Percentiles rank a stretch among this genome's conserved stretches.
phyloP scores from a whole-genome alignment of 2,113 vertebrate genomes.

The Zosterops hypoxanthus region DNA sequence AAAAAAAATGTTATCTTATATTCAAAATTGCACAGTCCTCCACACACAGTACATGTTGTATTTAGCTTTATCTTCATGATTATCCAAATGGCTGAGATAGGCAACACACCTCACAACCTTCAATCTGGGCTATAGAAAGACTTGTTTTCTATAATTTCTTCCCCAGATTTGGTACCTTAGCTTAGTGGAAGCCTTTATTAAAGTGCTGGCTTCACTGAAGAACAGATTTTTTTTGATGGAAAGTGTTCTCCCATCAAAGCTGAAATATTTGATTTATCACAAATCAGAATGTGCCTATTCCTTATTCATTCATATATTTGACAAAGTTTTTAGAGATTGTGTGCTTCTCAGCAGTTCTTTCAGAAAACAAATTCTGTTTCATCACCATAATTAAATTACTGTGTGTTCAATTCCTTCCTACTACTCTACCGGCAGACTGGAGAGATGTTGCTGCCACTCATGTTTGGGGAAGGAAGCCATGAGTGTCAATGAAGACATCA shows the following conservation, averaged over 20 bases:
- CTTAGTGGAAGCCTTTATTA: neutral
- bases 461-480: neutral
- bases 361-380: neutral
- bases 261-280: neutral
- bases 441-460: neutral
- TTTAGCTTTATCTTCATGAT: neutral
- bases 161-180: neutral
- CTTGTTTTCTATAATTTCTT: neutral
- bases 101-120: neutral
- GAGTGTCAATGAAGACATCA: neutral
- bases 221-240: neutral
- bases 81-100: neutral
- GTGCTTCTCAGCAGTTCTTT: neutral
- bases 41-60: neutral
- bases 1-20: neutral
- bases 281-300: neutral
- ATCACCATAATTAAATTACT: neutral
- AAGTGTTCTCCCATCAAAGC: neutral
- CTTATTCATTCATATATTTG: neutral
- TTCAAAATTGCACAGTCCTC: neutral
- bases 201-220: neutral
- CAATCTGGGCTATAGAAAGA: neutral
- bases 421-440: neutral
- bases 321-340: neutral
- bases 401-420: neutral